These are phyloP conservation scores for Axea sp. DNA, from an alignment of 2,888 invertebrate species.

Conservation along the genomic window DNA sequence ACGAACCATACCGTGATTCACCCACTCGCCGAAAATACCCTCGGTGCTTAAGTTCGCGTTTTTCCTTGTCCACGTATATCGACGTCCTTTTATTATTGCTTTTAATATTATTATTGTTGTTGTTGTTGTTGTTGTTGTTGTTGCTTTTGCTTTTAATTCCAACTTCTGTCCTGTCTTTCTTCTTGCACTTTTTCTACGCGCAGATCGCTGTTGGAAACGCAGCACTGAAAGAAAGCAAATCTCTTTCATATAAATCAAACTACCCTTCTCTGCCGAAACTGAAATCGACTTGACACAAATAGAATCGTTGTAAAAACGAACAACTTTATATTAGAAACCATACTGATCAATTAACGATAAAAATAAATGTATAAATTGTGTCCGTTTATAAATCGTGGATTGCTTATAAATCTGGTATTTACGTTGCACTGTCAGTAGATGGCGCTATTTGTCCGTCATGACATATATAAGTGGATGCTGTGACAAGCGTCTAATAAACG, in stretches of 20 bases:
- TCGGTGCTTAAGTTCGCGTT: constrained; percentile 62
- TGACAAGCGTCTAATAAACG: constrained; percentile 25
- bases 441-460: constrained; percentile 18
- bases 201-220: too few relatives aligned
- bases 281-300: too few relatives aligned
- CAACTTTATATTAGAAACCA: neutral
- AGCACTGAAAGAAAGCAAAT: too few relatives aligned
- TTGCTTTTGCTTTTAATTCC: too few relatives aligned
- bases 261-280: too few relatives aligned
- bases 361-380: constrained; percentile 18
- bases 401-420: constrained; percentile 10
- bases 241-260: too few relatives aligned
- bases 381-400: constrained; percentile 27
- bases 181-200: too few relatives aligned
- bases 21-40: constrained; percentile 77
- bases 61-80: constrained; percentile 43
- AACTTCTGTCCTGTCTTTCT: too few relatives aligned
- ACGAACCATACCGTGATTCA: constrained; percentile 77
- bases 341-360: constrained; percentile 26
- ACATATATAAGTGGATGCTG: constrained; percentile 21
- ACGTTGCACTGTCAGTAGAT: constrained; percentile 15
- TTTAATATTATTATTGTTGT: too few relatives aligned
- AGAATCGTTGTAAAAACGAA: too few relatives aligned
- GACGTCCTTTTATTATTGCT: neutral
- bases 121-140: too few relatives aligned